phyloP scores from a whole-genome alignment of 2,888 invertebrate species.

The Sphecodes monilicornis region DNA sequence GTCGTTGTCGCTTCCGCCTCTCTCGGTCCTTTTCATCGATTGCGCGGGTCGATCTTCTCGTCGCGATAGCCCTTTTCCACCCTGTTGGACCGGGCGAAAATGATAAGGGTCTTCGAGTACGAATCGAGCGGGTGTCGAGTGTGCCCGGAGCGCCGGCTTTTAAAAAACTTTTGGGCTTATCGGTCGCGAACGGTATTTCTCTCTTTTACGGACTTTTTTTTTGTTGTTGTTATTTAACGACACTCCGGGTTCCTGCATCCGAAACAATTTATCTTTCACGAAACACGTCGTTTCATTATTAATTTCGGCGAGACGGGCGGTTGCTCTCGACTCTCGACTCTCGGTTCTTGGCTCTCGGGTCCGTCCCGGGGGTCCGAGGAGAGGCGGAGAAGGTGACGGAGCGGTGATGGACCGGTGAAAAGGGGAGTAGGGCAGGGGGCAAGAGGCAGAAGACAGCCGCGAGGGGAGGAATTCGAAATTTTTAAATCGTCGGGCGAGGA shows the following conservation, averaged over 20 bases:
- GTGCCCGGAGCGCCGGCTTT: background rate
- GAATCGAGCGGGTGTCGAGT: conserved; percentile 4
- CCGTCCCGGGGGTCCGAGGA: conserved; percentile 34
- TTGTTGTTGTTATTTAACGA: conserved; percentile 1
- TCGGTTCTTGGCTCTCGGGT: conserved; percentile 30
- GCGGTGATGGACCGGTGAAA: background rate
- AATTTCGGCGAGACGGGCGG: conserved; percentile 56
- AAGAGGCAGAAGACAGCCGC: conserved; percentile 32
- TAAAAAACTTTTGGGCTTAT: background rate
- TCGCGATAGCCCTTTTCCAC: conserved; percentile 8
- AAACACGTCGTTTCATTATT: conserved; percentile 59
- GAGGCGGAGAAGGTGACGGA: conserved; percentile 11
- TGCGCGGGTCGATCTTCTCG: conserved; percentile 5
- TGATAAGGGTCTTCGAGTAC: background rate
- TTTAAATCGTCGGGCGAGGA: conserved; percentile 60
- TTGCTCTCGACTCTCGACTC: too few relatives aligned
- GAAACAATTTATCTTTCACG: conserved; percentile 4
- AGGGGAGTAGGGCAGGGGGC: background rate
- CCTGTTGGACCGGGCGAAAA: background rate
- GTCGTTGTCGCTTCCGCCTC: background rate
- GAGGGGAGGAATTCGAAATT: conserved; percentile 68
- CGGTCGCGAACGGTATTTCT: background rate
- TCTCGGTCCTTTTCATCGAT: conserved; percentile 1
- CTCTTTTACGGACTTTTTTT: background rate
- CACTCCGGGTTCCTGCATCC: background rate